These are phyloP conservation scores for Cossypha dichroa DNA, from an alignment of 2,797 vertebrate genomes.

Conservation along the genomic window DNA sequence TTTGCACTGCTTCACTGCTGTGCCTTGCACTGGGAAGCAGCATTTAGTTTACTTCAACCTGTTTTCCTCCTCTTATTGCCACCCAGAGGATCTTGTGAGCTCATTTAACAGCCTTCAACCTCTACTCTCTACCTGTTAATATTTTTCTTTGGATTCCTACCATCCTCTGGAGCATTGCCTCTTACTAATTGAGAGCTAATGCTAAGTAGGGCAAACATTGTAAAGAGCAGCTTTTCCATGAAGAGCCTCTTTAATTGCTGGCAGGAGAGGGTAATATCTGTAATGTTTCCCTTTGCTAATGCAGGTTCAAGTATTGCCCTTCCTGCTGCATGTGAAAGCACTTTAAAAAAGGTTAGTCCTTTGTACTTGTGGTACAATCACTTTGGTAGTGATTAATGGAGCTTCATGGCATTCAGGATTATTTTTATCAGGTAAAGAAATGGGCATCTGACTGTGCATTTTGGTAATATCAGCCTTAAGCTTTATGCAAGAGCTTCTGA, in stretches of 20 bases:
- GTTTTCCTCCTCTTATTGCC: not conserved
- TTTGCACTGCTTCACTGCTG: not conserved
- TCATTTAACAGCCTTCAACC: not conserved
- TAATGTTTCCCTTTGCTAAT: not conserved
- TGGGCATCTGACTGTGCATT: not conserved
- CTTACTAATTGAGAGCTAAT: conserved; percentile 34
- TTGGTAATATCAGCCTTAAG: not conserved
- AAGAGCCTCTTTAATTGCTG: conserved; percentile 35
- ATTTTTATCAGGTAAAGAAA: not conserved
- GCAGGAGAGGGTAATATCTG: not conserved
- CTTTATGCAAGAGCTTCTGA: not conserved
- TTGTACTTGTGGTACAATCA: not conserved
- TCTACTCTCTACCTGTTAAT: conserved; percentile 39
- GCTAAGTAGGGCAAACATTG: conserved; percentile 48
- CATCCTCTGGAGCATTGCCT: conserved; percentile 41
- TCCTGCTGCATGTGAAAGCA: not conserved
- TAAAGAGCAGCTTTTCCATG: conserved; percentile 36
- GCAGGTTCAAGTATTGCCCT: conserved; percentile 11
- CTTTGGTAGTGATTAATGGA: not conserved
- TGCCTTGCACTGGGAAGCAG: not conserved
- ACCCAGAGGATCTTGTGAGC: not conserved
- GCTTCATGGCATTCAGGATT: not conserved
- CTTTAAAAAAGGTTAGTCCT: not conserved
- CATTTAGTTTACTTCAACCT: not conserved
- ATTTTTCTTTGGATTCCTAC: conserved; percentile 42